Percentiles rank a stretch among this genome's conserved stretches.
phyloP scores from a whole-genome alignment of 2,113 vertebrate genomes.

The Macrotis lagotis region DNA sequence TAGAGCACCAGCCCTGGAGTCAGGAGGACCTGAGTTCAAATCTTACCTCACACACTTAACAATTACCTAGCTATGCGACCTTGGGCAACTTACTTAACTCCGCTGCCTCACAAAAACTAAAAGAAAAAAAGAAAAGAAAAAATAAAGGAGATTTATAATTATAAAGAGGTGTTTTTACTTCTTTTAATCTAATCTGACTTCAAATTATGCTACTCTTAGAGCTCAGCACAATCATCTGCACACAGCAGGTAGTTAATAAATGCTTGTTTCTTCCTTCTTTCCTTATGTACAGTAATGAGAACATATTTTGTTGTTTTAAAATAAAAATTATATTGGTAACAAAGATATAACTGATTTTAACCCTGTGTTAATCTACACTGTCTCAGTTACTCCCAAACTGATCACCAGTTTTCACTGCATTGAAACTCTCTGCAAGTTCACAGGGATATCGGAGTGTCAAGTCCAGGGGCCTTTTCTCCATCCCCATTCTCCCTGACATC shows the following conservation, averaged over 20 bases:
- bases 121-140: no score
- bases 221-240: not conserved
- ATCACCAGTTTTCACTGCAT: not conserved
- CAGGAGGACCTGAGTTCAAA: no score
- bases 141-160: not conserved
- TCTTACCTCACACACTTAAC: no score
- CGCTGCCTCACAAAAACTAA: no score
- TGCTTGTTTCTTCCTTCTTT: not conserved
- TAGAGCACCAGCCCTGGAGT: no score
- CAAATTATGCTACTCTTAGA: not conserved
- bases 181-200: not conserved
- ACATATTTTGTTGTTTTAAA: constrained; percentile 20
- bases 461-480: no score
- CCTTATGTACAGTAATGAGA: not conserved
- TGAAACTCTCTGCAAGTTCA: no score
- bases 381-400: not conserved
- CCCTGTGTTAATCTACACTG: not conserved
- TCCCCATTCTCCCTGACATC: no score
- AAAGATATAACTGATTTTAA: not conserved
- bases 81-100: no score
- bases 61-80: no score
- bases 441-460: no score
- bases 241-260: constrained; percentile 2
- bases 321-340: constrained; percentile 22
- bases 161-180: not conserved